Evolutionary conservation across 2,888 invertebrate genomes (phyloP).

Genomic region (Drosophila eohydei): DNA sequence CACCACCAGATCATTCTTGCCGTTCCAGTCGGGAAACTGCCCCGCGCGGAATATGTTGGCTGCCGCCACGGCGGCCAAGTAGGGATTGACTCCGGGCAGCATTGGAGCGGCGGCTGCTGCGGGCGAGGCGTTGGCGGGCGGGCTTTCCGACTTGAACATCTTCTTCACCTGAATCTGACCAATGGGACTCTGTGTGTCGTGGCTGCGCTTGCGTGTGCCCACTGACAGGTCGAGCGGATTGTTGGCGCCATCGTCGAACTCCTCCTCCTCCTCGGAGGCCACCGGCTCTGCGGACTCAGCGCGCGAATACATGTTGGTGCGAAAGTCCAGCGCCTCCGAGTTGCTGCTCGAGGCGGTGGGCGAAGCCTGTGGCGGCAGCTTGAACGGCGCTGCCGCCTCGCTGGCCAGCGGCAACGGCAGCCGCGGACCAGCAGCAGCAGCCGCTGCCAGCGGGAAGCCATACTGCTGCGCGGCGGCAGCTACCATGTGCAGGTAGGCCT

Average conservation of each 20-base stretch:
- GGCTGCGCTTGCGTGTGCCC: constrained; percentile 89
- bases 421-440: constrained; percentile 73
- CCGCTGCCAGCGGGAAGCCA: constrained; percentile 88
- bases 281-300: constrained; percentile 86
- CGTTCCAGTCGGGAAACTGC: constrained; percentile 89
- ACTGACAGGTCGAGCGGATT: constrained; percentile 93
- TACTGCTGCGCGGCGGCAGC: constrained; percentile 91
- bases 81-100: constrained; percentile 92
- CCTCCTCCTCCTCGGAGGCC: constrained; percentile 86
- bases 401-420: constrained; percentile 86
- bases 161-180: constrained; percentile 85
- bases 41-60: constrained; percentile 91
- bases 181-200: constrained; percentile 62
- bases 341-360: constrained; percentile 86
- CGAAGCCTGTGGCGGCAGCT: constrained; percentile 84
- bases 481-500: constrained; percentile 91
- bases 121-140: constrained; percentile 87
- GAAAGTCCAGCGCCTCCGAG: constrained; percentile 91
- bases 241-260: constrained; percentile 87
- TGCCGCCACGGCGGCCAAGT: constrained; percentile 92
- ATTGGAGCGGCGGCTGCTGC: constrained; percentile 89
- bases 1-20: constrained; percentile 91
- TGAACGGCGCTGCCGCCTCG: constrained; percentile 87
- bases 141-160: constrained; percentile 81
- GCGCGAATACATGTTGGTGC: constrained; percentile 88